phyloP scores from a whole-genome alignment of 2,113 vertebrate genomes.

The Serinus canaria region DNA sequence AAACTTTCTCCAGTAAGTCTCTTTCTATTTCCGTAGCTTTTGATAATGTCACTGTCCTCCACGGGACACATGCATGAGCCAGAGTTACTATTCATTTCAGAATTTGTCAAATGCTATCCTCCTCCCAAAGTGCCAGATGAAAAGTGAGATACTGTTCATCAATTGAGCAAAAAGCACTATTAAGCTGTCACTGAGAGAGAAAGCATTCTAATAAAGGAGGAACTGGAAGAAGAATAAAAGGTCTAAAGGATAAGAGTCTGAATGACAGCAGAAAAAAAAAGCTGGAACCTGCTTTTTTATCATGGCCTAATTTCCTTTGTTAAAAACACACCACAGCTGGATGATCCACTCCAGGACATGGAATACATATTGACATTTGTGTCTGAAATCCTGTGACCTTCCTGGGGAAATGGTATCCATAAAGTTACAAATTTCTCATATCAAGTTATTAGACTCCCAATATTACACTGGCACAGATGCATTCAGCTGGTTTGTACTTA shows the following conservation, averaged over 20 bases:
- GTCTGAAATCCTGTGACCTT: not conserved
- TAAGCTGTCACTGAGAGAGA: not conserved
- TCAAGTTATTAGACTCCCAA: not conserved
- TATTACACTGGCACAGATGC: not conserved
- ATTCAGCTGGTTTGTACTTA: not conserved
- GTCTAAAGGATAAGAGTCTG: not conserved
- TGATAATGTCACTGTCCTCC: not conserved
- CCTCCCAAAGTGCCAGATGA: not conserved
- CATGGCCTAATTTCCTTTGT: not conserved
- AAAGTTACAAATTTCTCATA: not conserved
- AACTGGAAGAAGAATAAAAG: not conserved
- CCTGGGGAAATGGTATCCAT: not conserved
- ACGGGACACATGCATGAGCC: not conserved
- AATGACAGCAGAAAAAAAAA: not conserved
- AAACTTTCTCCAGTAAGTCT: not conserved
- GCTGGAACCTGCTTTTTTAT: not conserved
- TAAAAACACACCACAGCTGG: not conserved
- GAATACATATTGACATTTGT: not conserved
- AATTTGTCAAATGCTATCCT: not conserved
- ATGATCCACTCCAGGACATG: not conserved
- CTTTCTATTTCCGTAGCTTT: not conserved
- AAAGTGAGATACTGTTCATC: not conserved
- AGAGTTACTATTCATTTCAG: not conserved
- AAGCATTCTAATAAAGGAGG: not conserved
- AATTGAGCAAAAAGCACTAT: not conserved